Evolutionary conservation across 2,113 vertebrate genomes (phyloP), one percentile per base, ranked within the genome.

Genomic region (Mirounga angustirostris): DNA sequence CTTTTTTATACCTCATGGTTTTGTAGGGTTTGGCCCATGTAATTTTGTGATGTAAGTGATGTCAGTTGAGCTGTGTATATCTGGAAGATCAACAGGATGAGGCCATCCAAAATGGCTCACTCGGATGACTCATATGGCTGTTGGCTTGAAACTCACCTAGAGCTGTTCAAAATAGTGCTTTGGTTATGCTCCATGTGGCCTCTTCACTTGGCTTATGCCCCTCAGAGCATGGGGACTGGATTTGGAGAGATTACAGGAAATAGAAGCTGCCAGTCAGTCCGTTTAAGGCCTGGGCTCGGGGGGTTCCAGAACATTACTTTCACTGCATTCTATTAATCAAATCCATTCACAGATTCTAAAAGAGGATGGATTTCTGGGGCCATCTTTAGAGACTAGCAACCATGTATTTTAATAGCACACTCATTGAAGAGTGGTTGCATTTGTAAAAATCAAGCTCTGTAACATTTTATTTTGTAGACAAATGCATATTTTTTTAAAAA

Each of bases 381-480:
- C 19, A 69, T n/a, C 13, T 63, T 85, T 80, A 40, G n/a, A 85
- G 18, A n/a, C 24, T 54, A 36, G 4, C 6, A 50, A 33, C 5
- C 24, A 76, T 2, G 21, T 61, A 69, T 81, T 89, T 83, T 69
- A 90, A 91, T 78, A 63, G 6, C 4, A 43, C 2, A 19, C 24
- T 36, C 4, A 36, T 10, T 73, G 19, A 71, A 30, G 65, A 89
- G 9, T 33, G 5, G 36, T 69, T 46, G 3, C 33, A 71, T 30
- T 86, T n/a, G 40, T 59, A 2, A 78, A 74, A 28, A 61, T 19
- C 74, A 94, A 95, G 1, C 4, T 69, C 13, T 54, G 11, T n/a
- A 30, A 8, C 11, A 81, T 85, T 87, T 95, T 90, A 21, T 76
- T 91, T 92, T 81, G 76, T 11, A 50, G 71, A 90, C 24, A 65